Base-by-base conservation (phyloP, 2,113 vertebrate species). In the Microcebus jonahi region DNA sequence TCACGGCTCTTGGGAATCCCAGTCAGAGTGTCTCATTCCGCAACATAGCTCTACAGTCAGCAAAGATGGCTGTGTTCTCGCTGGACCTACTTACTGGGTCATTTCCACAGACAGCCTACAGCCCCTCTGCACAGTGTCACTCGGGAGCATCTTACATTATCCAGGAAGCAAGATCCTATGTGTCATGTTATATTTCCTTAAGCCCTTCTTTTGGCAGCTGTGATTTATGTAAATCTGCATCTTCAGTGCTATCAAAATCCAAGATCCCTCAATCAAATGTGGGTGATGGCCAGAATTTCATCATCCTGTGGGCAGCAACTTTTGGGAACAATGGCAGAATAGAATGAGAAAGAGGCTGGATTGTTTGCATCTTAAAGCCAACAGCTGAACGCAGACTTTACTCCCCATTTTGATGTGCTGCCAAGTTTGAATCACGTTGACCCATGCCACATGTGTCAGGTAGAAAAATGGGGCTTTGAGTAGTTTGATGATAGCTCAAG, bases 351-450 rank as follows among this genome's bases (percentile, higher is more conserved):
- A 96, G 80, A 20, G 61, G 36, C 59, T 95, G 59, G 82, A 48
- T 88, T 23, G 88, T 96, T 95, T 97, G 55, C 59, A 73, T 96
- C 96, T 97, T 68, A 94, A 97, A 97, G 63, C 15, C 83, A 95
- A 59, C 2, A 96, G 92, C 36, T 87, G 55, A 84, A 59, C 90
- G 70, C 75, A 93, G 59, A 9, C 13, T 17, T 80, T 42, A 34
- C 45, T 95, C 92, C 79, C 20, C n/a, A 82, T 83, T 91, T 73
- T 93, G 82, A 90, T 91, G 29, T 7, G 61, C 21, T 84, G 55
- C 53, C 50, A 48, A 10, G 11, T 83, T 31, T 91, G 93, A 90
- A 75, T 42, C 55, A 59, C 39, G 34, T 55, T 81, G 71, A 14
- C 61, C 75, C 48, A 82, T 68, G 63, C 86, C 45, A 65, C 48